Conservation (phyloP, 2,888 invertebrate genomes). For the Schizaphis graminum region DNA sequence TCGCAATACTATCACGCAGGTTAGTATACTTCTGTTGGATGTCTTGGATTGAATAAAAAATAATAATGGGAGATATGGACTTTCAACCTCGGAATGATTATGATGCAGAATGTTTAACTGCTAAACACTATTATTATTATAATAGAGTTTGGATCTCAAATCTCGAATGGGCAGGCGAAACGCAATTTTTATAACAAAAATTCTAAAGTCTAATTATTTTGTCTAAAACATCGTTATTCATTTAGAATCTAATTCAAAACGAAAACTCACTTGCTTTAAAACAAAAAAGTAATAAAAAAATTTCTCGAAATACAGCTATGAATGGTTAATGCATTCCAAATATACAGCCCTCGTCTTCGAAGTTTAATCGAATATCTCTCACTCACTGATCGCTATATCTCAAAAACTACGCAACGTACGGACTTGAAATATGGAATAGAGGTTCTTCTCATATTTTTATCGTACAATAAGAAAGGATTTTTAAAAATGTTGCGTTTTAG, state of each 20-base stretch:
- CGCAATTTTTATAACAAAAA: not conserved
- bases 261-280: not conserved
- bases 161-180: not conserved
- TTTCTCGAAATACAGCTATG: not conserved
- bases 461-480: too few species aligned
- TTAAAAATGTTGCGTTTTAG: too few species aligned
- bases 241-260: not conserved
- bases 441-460: too few species aligned
- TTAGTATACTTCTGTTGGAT: not conserved
- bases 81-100: not conserved
- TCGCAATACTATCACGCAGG: not conserved
- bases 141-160: not conserved
- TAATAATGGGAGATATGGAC: not conserved
- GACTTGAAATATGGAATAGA: too few species aligned
- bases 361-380: too few species aligned
- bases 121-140: not conserved
- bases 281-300: not conserved
- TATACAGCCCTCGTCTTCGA: not conserved
- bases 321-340: not conserved
- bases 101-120: not conserved
- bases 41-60: not conserved
- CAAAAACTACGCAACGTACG: too few species aligned
- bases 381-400: too few species aligned
- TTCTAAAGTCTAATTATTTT: not conserved
- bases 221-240: not conserved